phyloP scores from a whole-genome alignment of 53 echinoderm and acorn worm species.

The Echinometra lucunter region DNA sequence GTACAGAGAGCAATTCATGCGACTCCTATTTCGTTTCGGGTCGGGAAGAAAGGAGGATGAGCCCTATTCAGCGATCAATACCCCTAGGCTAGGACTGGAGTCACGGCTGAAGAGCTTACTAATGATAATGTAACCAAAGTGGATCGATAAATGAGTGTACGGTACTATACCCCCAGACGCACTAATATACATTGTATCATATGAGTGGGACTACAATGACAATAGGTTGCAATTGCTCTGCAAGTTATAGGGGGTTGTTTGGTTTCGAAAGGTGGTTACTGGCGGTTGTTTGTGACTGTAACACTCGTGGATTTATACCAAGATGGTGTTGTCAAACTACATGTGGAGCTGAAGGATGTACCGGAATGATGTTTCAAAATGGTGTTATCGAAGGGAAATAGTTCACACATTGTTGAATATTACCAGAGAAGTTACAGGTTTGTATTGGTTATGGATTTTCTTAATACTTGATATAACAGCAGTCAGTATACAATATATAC shows the following conservation, averaged over 20 bases:
- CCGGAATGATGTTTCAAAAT: not conserved
- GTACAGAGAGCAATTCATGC: not conserved
- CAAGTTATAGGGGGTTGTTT: not conserved
- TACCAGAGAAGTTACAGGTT: not conserved
- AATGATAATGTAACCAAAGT: slow-evolving; percentile 31
- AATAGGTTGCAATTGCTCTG: slow-evolving; percentile 3
- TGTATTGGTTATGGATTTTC: not conserved
- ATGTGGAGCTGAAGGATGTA: not conserved
- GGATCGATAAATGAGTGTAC: not conserved
- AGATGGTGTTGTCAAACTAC: not conserved
- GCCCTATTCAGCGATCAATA: slow-evolving; percentile 5
- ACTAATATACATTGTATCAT: not conserved
- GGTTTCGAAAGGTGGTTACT: not conserved
- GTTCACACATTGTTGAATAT: not conserved
- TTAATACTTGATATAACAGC: too few relatives aligned
- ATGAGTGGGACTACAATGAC: slow-evolving; percentile 19
- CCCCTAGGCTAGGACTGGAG: slow-evolving; percentile 22
- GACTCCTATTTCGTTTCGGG: slow-evolving; percentile 1
- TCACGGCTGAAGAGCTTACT: slow-evolving; percentile 53
- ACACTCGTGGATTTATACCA: not conserved
- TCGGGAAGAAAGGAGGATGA: not conserved
- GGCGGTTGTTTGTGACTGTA: slow-evolving; percentile 8
- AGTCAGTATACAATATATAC: too few relatives aligned
- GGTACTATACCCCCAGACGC: slow-evolving; percentile 18
- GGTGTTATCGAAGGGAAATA: not conserved